Percentiles rank a stretch among this genome's conserved stretches.
Evolutionary conservation across 2,797 vertebrate species (phyloP).

Genomic region (Graptemys geographica): DNA sequence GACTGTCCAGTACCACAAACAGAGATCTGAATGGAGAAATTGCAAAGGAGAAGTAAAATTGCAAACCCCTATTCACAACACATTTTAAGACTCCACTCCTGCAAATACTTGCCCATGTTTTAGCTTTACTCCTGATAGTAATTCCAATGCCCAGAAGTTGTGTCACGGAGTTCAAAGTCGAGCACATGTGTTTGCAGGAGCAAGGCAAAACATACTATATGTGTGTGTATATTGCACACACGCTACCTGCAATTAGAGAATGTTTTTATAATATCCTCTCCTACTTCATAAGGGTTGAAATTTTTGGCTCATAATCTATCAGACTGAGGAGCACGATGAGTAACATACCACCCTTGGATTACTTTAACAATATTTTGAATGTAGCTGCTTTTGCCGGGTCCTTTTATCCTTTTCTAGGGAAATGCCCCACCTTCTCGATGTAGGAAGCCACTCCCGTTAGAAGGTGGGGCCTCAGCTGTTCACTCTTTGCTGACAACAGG

Average conservation of each 20-base stretch:
- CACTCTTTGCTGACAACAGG: neutral
- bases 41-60: conserved; percentile 1
- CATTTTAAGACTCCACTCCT: neutral
- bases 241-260: neutral
- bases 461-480: neutral
- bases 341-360: neutral
- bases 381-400: neutral
- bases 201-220: neutral
- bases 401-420: neutral
- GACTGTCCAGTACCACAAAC: conserved; percentile 95
- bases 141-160: neutral
- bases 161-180: neutral
- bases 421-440: neutral
- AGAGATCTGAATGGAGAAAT: conserved; percentile 86
- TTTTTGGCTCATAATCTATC: neutral
- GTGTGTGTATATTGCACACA: neutral
- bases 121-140: neutral
- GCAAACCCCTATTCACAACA: neutral
- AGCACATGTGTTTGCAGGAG: neutral
- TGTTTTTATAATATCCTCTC: neutral
- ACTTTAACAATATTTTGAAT: neutral
- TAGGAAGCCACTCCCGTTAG: neutral
- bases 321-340: neutral
- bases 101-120: neutral
- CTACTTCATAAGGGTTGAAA: neutral